Base-by-base conservation (phyloP, 2,888 invertebrate genomes). In the Steinernema hermaphroditum region DNA sequence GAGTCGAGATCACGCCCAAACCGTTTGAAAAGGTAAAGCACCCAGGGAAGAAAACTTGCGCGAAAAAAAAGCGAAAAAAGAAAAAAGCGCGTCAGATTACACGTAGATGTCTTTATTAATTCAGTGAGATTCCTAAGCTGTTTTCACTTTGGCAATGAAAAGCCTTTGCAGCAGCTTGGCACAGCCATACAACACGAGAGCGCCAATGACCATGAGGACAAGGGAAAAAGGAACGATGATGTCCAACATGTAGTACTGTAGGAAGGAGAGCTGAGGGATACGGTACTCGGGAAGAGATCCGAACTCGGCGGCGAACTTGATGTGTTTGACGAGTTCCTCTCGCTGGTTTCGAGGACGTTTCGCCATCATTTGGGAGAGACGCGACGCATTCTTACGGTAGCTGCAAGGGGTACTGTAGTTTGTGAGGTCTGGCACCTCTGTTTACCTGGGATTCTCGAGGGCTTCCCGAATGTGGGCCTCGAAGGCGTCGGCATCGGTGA, bases 281-380 rank as follows among this genome's bases (percentile, higher is more conserved):
- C 12, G 68, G 41, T 29, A 29, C 16, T 75, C 62, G 29, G 69
- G 24, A 22, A 57, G 46, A 0, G 68, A 16, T 0, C 74, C 57
- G 46, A 75, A 79, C 71, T 69, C 73, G 34, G 69, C 76, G 68
- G 72, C 76, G 69, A 81, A 81, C 49, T 79, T 77, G 16, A 77
- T 75, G 62, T 81, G 71, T 44, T 77, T 77, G 19, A 80, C 70
- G 4, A 81, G 50, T 24, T 72, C 69, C 34, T 81, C 80, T 34
- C 74, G 70, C 1, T 80, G 73, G 50, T 75, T 71, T 0, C 76
- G 74, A 32, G 81, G 81, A 32, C 73, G 71, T 24, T 76, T 74
- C 12, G 73, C 73, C 29, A 81, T 57, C 74, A 78, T 78, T 12
- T 73, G 70, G 9, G 80, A 72, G 9, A 80, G 70, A 22, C 57